phyloP scores from a whole-genome alignment of 1,140 invertebrate species.

The Diorhabda sublineata region DNA sequence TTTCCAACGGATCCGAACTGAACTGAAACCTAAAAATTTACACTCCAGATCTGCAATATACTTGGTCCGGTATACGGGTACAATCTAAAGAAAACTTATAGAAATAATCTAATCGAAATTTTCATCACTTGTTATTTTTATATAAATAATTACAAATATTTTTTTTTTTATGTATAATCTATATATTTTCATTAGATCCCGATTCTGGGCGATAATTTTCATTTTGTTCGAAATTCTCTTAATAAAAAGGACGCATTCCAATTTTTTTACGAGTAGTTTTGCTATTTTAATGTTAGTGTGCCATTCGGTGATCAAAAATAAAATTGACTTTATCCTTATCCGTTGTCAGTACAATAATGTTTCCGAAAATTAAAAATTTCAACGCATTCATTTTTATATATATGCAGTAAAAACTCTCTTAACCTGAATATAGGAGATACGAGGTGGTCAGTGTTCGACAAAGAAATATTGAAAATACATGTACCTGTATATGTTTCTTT shows the following conservation, averaged over 20 bases:
- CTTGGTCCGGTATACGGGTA: neutral
- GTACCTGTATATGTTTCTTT: too few relatives aligned
- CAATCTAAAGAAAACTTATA: neutral
- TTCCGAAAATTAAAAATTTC: neutral
- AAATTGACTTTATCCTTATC: conserved; percentile 9
- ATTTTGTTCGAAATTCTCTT: conserved; percentile 15
- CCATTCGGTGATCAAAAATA: conserved; percentile 33
- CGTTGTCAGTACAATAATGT: neutral
- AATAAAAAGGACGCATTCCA: conserved; percentile 35
- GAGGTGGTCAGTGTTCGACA: too few relatives aligned
- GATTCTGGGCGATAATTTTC: conserved; percentile 4
- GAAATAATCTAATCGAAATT: neutral
- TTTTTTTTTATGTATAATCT: conserved; percentile 10
- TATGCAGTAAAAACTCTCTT: too few relatives aligned
- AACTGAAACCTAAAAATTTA: conserved; percentile 16
- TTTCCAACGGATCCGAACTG: conserved; percentile 3
- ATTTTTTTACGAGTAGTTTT: conserved; percentile 30
- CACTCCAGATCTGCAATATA: conserved; percentile 18
- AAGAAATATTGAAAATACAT: too few relatives aligned
- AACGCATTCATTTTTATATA: too few relatives aligned
- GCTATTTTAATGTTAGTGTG: conserved; percentile 37
- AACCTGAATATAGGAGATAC: too few relatives aligned
- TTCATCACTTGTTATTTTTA: conserved; percentile 12
- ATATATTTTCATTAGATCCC: neutral
- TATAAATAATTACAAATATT: conserved; percentile 12